phyloP scores from a whole-genome alignment of 1,140 invertebrate species.

The Agraylea sexmaculata region DNA sequence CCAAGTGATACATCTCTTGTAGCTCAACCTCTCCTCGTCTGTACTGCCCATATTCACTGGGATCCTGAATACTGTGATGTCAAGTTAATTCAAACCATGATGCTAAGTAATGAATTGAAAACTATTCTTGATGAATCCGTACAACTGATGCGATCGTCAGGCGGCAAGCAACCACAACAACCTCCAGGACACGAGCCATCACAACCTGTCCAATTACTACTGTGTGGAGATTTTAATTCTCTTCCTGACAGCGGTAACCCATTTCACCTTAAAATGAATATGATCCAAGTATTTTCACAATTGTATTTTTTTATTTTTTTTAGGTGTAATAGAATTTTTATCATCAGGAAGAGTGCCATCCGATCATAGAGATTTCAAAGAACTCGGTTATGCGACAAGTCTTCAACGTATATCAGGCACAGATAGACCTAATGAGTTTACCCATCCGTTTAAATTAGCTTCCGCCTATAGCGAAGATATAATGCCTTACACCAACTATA shows the following conservation, averaged over 20 bases:
- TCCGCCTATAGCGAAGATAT: slow-evolving; percentile 90
- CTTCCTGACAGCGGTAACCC: slow-evolving; percentile 85
- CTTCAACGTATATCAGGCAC: slow-evolving; percentile 79
- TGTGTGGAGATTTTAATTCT: slow-evolving; percentile 99
- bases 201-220: slow-evolving; percentile 80
- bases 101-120: slow-evolving; percentile 89
- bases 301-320: slow-evolving; percentile 18
- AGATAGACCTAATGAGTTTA: slow-evolving; percentile 78
- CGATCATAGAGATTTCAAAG: slow-evolving; percentile 94
- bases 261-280: slow-evolving; percentile 6
- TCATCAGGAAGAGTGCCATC: slow-evolving; percentile 76
- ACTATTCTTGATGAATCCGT: slow-evolving; percentile 71
- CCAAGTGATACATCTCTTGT: slow-evolving; percentile 61
- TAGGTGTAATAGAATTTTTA: slow-evolving; percentile 93
- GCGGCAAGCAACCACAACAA: slow-evolving; percentile 26
- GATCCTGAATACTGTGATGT: slow-evolving; percentile 99
- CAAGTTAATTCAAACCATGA: slow-evolving; percentile 99
- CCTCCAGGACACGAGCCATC: slow-evolving; percentile 49
- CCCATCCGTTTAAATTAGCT: slow-evolving; percentile 89
- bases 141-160: slow-evolving; percentile 37
- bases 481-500: slow-evolving; percentile 98
- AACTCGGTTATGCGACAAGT: slow-evolving; percentile 84
- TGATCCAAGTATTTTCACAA: background rate
- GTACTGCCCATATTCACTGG: slow-evolving; percentile 99
- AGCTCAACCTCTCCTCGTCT: slow-evolving; percentile 83